Percentiles rank a stretch among this genome's conserved stretches.
phyloP scores from a whole-genome alignment of 2,797 vertebrate species.

The Esox masquinongy region DNA sequence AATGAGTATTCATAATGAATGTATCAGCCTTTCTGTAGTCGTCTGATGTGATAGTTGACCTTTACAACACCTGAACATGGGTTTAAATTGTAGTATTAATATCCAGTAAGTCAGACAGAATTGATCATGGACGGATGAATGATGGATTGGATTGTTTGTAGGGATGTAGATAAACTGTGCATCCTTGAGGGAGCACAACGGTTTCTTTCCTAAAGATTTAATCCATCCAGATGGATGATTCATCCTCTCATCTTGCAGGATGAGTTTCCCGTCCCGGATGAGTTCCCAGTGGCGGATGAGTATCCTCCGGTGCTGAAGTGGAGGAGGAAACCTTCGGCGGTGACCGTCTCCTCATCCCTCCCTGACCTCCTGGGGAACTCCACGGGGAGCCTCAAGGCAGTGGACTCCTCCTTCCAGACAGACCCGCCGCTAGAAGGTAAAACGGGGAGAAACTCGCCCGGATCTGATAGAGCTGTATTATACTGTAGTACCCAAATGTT shows the following conservation, averaged over 20 bases:
- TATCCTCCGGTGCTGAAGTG: constrained; percentile 85
- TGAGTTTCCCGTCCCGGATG: constrained; percentile 71
- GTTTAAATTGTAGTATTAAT: not conserved
- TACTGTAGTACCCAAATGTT: not conserved
- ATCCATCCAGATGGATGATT: not conserved
- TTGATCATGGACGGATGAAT: not conserved
- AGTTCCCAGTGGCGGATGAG: constrained; percentile 80
- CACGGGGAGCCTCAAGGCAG: constrained; percentile 76
- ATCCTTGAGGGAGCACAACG: not conserved
- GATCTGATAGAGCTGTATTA: not conserved
- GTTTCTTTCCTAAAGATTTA: not conserved
- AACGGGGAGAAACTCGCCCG: not conserved
- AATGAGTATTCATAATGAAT: not conserved
- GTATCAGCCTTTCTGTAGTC: not conserved
- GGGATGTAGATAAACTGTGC: not conserved
- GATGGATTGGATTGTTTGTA: not conserved
- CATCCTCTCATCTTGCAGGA: not conserved
- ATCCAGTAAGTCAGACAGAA: not conserved
- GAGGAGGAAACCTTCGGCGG: constrained; percentile 84
- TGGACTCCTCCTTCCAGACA: constrained; percentile 77
- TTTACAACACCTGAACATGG: not conserved
- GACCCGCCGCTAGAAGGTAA: constrained; percentile 78
- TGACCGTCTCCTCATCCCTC: constrained; percentile 83
- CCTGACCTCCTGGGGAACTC: constrained; percentile 84
- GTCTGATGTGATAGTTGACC: not conserved